Conservation (phyloP, 2,888 invertebrate genomes). For the Drosophila infuscata region DNA sequence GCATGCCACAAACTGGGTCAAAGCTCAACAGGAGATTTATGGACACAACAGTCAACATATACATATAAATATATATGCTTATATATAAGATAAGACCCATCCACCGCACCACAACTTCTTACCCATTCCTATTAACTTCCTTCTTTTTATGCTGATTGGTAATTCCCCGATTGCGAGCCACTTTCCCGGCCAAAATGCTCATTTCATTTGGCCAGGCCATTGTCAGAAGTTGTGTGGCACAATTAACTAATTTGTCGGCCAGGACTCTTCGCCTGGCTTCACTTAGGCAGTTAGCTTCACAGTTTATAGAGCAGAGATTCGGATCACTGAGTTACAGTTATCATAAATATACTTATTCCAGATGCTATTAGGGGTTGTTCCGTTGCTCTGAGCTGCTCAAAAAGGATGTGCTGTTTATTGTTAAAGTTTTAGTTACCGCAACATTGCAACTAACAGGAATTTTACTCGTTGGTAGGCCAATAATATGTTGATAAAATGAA, state of each 20-base stretch:
- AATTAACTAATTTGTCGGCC: conserved; percentile 49
- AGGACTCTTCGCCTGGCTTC: conserved; percentile 3
- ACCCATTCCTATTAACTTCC: background rate
- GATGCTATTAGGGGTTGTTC: background rate
- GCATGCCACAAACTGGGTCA: conserved; percentile 43
- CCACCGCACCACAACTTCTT: background rate
- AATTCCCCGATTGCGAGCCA: background rate
- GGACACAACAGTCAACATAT: conserved; percentile 25
- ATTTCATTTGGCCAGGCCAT: conserved; percentile 4
- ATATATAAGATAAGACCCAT: background rate
- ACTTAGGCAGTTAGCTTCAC: conserved; percentile 32
- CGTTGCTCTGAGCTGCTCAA: conserved; percentile 12
- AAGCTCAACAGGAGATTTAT: conserved; percentile 50
- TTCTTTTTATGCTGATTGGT: conserved; percentile 41
- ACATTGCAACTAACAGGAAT: background rate
- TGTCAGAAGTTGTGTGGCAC: conserved; percentile 30
- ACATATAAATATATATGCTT: conserved; percentile 41
- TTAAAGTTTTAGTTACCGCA: background rate
- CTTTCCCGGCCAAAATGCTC: background rate
- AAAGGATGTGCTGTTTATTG: background rate
- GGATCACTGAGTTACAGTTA: conserved; percentile 34
- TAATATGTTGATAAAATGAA: background rate
- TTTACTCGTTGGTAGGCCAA: background rate
- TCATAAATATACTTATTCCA: conserved; percentile 25
- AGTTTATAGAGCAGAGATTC: conserved; percentile 36